A percentile compares a stretch with the other conserved stretches of the same genome.
Evolutionary conservation across 2,113 vertebrate genomes (phyloP).

Genomic region (Trachemys scripta): DNA sequence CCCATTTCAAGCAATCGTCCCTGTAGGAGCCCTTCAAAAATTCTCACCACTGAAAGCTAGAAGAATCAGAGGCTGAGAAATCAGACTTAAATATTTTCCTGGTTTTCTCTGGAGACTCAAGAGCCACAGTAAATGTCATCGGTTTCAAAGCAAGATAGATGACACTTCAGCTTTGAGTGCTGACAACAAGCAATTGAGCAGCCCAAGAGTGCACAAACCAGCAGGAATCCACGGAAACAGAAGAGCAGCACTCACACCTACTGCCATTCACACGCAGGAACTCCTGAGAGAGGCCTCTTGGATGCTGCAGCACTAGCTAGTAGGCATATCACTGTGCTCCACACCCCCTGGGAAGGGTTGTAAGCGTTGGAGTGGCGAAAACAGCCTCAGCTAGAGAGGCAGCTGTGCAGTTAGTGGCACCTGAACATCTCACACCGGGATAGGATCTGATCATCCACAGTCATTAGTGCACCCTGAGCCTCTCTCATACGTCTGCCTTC

Average conservation of each 20-base stretch:
- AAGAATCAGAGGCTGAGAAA: background rate
- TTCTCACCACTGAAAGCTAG: background rate
- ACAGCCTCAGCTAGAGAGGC: background rate
- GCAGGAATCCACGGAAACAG: background rate
- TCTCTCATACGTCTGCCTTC: background rate
- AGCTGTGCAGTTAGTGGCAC: background rate
- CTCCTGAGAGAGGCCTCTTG: background rate
- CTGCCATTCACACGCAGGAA: background rate
- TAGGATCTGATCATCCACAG: background rate
- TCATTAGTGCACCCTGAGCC: background rate
- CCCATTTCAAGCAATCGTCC: background rate
- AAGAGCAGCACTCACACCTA: background rate
- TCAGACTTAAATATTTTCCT: too few relatives aligned
- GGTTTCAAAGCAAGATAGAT: background rate
- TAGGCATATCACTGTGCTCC: accelerated
- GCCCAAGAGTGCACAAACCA: background rate
- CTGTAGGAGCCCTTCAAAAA: background rate
- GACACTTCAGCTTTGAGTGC: background rate
- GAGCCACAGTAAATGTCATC: background rate
- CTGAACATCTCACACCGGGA: background rate
- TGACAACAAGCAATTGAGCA: background rate
- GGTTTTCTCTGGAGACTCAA: background rate
- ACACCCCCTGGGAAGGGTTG: background rate
- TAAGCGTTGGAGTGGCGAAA: background rate
- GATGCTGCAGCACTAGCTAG: background rate